Base-by-base conservation (phyloP, 2,797 vertebrate genomes). In the Notoglanidium macrostoma region DNA sequence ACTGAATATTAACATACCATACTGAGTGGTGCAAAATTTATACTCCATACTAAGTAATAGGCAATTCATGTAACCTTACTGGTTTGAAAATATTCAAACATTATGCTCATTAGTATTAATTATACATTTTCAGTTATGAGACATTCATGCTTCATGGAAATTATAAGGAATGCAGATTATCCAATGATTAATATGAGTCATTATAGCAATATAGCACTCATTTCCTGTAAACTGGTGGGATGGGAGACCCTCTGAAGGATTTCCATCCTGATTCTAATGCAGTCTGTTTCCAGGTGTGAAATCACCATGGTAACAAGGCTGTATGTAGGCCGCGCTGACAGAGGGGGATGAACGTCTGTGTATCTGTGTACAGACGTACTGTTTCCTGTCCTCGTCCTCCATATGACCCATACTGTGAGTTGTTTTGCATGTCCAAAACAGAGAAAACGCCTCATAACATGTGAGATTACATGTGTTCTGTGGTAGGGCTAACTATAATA, bases 301-400 rank as follows among this genome's bases (percentile, higher is more conserved):
- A 73, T 81, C 74, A 57, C 84, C 76, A 89, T 87, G 79, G 91
- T 87, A 87, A 92, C 74, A 49, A 82, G 82, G 57, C 84, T 76
- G 80, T 86, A 91, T 82, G 87, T 81, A 83, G 89, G 79, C 72
- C 74, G 63, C 73, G 59, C 78, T 82, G 15, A 73, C 85, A 85
- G 81, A 89, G 86, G 49, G 63, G 83, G 82, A 86, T 67, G 77
- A 55, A 54, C 32, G 65, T 89, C 32, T 84, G 65, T 61, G 40
- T 80, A 32, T 74, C 17, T 54, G 54, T 4, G 32, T 63, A 17
- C 15, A 63, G 80, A 51, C 44, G 7, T 83, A 51, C 46, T 1
- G 46, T 5, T 83, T 67, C 80, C 44, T 76, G 84, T 74, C 29
- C 14, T 26, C 29, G 44, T 63, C 67, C 86, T 72, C 78, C n/a